phyloP scores from a whole-genome alignment of 2,888 invertebrate species.

The Nezara viridula region DNA sequence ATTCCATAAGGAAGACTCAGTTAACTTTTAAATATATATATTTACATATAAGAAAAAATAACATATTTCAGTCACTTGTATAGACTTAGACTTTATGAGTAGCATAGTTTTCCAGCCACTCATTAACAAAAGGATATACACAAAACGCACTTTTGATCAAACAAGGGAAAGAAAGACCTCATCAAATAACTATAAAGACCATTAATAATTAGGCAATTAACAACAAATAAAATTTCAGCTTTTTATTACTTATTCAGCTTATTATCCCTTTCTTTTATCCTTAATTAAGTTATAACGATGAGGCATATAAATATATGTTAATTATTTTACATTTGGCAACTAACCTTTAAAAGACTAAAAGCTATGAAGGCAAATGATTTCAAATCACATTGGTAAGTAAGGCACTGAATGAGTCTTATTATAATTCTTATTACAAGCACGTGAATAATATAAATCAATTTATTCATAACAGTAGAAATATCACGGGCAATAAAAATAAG shows the following conservation, averaged over 20 bases:
- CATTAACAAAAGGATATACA: not conserved
- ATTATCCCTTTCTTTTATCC: not conserved
- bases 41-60: conserved; percentile 38
- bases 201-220: conserved; percentile 6
- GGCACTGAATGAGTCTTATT: conserved; percentile 56
- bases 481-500: conserved; percentile 21
- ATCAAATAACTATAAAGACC: not conserved
- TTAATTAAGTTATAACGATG: not conserved
- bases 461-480: conserved; percentile 12
- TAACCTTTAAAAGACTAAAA: conserved; percentile 28
- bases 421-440: not conserved
- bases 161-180: conserved; percentile 19
- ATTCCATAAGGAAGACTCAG: conserved; percentile 42
- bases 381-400: conserved; percentile 53
- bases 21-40: conserved; percentile 48
- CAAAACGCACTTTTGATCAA: conserved; percentile 23
- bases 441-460: conserved; percentile 21
- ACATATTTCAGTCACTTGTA: conserved; percentile 41
- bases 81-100: conserved; percentile 38
- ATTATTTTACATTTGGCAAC: conserved; percentile 9
- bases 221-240: not conserved
- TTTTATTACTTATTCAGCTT: not conserved
- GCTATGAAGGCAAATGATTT: conserved; percentile 18
- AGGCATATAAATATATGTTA: conserved; percentile 14
- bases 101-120: not conserved